These are phyloP conservation scores for Xestia ashworthii DNA, from an alignment of 2,888 invertebrate genomes.

Conservation along the genomic window DNA sequence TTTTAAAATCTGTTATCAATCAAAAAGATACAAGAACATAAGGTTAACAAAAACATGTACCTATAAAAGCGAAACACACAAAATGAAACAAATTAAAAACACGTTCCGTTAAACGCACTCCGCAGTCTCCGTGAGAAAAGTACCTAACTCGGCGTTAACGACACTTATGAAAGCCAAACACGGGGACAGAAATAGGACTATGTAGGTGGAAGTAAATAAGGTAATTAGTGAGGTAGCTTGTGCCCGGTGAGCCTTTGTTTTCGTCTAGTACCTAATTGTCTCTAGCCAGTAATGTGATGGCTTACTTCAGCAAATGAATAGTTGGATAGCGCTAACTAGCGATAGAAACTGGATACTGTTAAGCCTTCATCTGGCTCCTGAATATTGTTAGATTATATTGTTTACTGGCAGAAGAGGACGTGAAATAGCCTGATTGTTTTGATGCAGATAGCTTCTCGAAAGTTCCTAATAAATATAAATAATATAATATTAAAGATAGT, in stretches of 20 bases:
- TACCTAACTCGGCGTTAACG: conserved; percentile 69
- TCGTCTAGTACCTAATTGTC: conserved; percentile 54
- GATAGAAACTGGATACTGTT: conserved; percentile 28
- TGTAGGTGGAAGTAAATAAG: conserved; percentile 74
- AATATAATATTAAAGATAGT: background rate
- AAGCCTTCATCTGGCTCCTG: background rate
- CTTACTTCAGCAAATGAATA: conserved; percentile 51
- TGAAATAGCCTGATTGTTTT: background rate
- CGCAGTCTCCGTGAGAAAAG: conserved; percentile 49
- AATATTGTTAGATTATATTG: conserved; percentile 25
- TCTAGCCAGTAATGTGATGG: conserved; percentile 49
- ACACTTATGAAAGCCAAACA: conserved; percentile 77
- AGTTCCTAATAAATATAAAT: background rate
- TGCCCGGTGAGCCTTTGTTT: conserved; percentile 56
- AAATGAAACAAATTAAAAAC: conserved; percentile 21
- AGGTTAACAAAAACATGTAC: background rate
- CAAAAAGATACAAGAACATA: background rate
- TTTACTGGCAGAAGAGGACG: conserved; percentile 2
- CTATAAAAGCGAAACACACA: conserved; percentile 3
- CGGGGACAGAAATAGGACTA: conserved; percentile 69
- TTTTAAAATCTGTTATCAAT: background rate
- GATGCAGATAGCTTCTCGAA: background rate
- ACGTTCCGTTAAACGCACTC: conserved; percentile 19
- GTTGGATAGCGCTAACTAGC: conserved; percentile 38
- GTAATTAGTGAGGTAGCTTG: conserved; percentile 73